Evolutionary conservation across 1,140 invertebrate species (phyloP).

Genomic region (Drosophila navojoa): DNA sequence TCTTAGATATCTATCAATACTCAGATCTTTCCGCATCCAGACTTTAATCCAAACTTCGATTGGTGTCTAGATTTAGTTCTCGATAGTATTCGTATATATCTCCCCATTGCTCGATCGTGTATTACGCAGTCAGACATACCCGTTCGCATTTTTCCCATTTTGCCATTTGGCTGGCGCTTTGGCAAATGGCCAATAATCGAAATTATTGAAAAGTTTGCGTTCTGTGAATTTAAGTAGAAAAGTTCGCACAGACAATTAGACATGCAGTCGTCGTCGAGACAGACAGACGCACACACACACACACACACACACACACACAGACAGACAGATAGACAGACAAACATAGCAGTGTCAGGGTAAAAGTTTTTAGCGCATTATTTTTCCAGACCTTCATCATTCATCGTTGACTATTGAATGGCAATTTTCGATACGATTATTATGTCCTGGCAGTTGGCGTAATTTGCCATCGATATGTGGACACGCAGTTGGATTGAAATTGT

Average conservation of each 20-base stretch:
- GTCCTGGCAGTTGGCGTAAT: conserved; percentile 19
- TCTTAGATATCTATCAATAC: too few relatives aligned
- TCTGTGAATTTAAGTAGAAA: conserved; percentile 70
- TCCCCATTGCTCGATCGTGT: background rate
- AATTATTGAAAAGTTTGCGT: conserved; percentile 82
- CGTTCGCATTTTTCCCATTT: background rate
- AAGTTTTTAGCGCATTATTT: conserved; percentile 42
- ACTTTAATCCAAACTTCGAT: too few relatives aligned
- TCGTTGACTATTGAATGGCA: conserved; percentile 41
- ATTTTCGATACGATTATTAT: conserved; percentile 39
- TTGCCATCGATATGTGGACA: conserved; percentile 53
- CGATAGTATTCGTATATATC: background rate
- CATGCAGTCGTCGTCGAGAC: conserved; percentile 58
- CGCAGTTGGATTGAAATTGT: conserved; percentile 14
- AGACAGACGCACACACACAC: too few relatives aligned
- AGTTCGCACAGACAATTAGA: conserved; percentile 78
- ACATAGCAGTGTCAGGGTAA: conserved; percentile 27
- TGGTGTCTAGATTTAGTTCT: too few relatives aligned
- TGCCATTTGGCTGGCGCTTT: conserved; percentile 29
- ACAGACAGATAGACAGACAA: conserved; percentile 24
- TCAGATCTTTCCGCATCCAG: too few relatives aligned
- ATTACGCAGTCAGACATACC: background rate
- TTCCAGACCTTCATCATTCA: background rate
- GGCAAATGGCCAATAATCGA: conserved; percentile 83
- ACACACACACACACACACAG: too few relatives aligned